Conservation (phyloP, 2,797 vertebrate species). For the Gymnoscopelus braueri region DNA sequence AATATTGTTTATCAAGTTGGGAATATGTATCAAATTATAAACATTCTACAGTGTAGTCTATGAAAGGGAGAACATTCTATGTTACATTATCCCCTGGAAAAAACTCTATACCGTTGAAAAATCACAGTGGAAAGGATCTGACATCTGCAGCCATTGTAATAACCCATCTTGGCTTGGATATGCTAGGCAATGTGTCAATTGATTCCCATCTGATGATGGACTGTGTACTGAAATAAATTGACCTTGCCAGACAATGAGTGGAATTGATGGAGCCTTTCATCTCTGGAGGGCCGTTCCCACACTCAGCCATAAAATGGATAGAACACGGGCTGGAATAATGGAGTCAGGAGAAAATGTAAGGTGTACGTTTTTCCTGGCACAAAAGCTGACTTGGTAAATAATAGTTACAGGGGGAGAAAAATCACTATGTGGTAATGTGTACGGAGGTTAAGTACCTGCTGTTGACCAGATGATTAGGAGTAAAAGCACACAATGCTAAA, state of each 20-base stretch:
- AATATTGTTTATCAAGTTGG: slow-evolving; percentile 45
- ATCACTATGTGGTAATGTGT: slow-evolving; percentile 58
- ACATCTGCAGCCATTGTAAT: slow-evolving; percentile 68
- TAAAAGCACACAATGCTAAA: slow-evolving; percentile 68
- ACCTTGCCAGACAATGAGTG: slow-evolving; percentile 82
- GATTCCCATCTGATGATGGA: slow-evolving; percentile 82
- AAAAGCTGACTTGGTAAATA: slow-evolving; percentile 73
- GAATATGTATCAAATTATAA: slow-evolving; percentile 42
- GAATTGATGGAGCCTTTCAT: slow-evolving; percentile 83
- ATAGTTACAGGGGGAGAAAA: slow-evolving; percentile 53
- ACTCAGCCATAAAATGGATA: slow-evolving; percentile 73
- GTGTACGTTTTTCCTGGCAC: slow-evolving; percentile 63
- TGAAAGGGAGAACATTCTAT: slow-evolving; percentile 50
- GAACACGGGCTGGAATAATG: slow-evolving; percentile 66
- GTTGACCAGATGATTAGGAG: slow-evolving; percentile 76
- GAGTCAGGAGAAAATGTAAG: slow-evolving; percentile 61
- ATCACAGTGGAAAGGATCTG: slow-evolving; percentile 61
- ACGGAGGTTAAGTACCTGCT: slow-evolving; percentile 69
- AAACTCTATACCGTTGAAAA: slow-evolving; percentile 41
- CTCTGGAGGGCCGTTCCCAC: slow-evolving; percentile 73
- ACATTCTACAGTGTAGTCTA: background rate
- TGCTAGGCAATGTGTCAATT: slow-evolving; percentile 78
- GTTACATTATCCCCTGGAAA: slow-evolving; percentile 22
- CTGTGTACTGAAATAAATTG: slow-evolving; percentile 82
- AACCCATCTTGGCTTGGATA: slow-evolving; percentile 75